phyloP scores from a whole-genome alignment of 2,113 vertebrate genomes.

The Vidua chalybeata region DNA sequence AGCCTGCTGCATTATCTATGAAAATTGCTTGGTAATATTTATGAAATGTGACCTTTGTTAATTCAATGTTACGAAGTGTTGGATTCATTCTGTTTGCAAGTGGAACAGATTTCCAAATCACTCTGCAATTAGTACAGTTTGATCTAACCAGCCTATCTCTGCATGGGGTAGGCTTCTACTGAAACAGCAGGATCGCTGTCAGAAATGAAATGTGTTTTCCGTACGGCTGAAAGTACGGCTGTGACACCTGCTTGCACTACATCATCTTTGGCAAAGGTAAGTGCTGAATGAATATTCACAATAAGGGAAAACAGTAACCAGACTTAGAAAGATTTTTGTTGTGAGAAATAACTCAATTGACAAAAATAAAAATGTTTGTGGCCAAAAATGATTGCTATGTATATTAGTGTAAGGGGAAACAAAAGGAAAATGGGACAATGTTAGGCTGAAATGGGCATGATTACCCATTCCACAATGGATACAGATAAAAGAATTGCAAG shows the following conservation, averaged over 20 bases:
- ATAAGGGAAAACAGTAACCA: not conserved
- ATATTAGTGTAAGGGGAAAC: not conserved
- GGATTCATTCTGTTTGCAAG: conserved; percentile 53
- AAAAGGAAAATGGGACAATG: not conserved
- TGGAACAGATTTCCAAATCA: conserved; percentile 65
- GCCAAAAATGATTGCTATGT: not conserved
- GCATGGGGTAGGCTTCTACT: conserved; percentile 53
- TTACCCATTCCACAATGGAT: not conserved
- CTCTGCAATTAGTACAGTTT: conserved; percentile 65
- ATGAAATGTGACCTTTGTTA: conserved; percentile 67
- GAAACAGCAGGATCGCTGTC: conserved; percentile 46
- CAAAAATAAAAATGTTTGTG: not conserved
- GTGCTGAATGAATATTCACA: conserved; percentile 23
- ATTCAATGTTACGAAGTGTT: conserved; percentile 51
- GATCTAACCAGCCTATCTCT: conserved; percentile 63
- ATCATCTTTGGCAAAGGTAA: conserved; percentile 57
- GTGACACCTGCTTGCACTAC: conserved; percentile 59
- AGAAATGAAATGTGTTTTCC: conserved; percentile 52
- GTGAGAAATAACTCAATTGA: not conserved
- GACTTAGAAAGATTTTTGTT: not conserved
- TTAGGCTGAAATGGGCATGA: not conserved
- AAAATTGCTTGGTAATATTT: conserved; percentile 65
- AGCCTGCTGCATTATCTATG: conserved; percentile 44
- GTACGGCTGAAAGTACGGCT: not conserved
- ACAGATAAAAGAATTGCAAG: not conserved